A percentile compares a stretch with the other conserved stretches of the same genome.
These are phyloP conservation scores for Aricia agestis DNA, from an alignment of 1,140 invertebrate species.

Conservation along the genomic window DNA sequence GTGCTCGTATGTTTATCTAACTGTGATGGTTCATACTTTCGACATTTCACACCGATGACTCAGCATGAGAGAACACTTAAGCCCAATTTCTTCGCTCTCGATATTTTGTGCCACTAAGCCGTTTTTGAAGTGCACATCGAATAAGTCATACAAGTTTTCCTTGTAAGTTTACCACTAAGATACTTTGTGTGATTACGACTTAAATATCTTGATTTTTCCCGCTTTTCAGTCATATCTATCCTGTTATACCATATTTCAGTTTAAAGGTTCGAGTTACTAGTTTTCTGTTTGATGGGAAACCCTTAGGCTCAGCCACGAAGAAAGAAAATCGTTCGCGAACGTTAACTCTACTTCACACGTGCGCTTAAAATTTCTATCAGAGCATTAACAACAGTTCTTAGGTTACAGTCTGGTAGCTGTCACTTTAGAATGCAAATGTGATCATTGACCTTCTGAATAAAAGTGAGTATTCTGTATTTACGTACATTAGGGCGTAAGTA, in stretches of 20 bases:
- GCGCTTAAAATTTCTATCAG: not conserved
- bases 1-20: slow-evolving; percentile 6
- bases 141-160: not conserved
- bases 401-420: not conserved
- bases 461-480: slow-evolving; percentile 47
- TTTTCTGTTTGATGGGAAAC: too few species aligned
- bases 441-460: slow-evolving; percentile 31
- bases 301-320: too few species aligned
- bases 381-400: not conserved
- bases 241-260: too few species aligned
- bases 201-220: too few species aligned
- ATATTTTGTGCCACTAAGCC: slow-evolving; percentile 8
- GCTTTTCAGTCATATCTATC: too few species aligned
- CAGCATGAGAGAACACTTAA: slow-evolving; percentile 10
- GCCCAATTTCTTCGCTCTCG: slow-evolving; percentile 7
- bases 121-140: not conserved
- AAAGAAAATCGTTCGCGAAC: too few species aligned
- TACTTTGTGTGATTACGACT: too few species aligned
- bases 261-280: too few species aligned
- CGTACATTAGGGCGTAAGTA: slow-evolving; percentile 34
- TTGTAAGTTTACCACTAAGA: not conserved
- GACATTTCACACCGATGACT: slow-evolving; percentile 1
- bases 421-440: slow-evolving; percentile 2
- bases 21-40: slow-evolving; percentile 12
- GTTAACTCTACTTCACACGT: not conserved